Base-by-base conservation (phyloP, 2,888 invertebrate species). In the Sabatieria punctata region DNA sequence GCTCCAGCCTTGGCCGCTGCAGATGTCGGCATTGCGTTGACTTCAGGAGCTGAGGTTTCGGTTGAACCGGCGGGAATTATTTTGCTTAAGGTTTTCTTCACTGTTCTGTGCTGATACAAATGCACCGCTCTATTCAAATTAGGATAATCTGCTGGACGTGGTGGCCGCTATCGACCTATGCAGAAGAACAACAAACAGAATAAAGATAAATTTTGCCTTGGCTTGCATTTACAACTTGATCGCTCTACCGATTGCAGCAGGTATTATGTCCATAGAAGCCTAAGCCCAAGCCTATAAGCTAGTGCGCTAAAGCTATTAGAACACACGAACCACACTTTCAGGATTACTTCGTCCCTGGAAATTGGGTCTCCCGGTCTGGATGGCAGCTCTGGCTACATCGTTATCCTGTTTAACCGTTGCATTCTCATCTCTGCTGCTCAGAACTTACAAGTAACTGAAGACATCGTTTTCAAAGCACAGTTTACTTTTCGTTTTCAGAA, bases 51-150 rank as follows among this genome's bases (percentile, higher is more conserved):
- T 0, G 93, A 95, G 68, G 89, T 95, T 1, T 93, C 95, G 1
- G 88, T 91, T 0, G 93, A 93, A 68, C 91, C 93, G 0, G 91
- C 93, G 0, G 86, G 91, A 66, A 79, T 95, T 8, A 91, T 93
- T 46, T 76, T 95, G 25, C 93, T 95, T 2, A 71, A 83, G 27
- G 41, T 41, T 18, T n/a, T n/a, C n/a, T n/a, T n/a, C n/a, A n/a
- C n/a, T n/a, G n/a, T n/a, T n/a, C n/a, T n/a, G n/a, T n/a, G n/a
- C n/a, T n/a, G n/a, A n/a, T n/a, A n/a, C n/a, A n/a, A n/a, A 22
- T 24, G 24, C 30, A 23, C 43, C 21, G 21, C 13, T 30, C 15
- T 30, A 8, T 30, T 11, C 30, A 30, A 38, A 27, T 78, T 78
- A 85, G 78, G 89, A 89, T 68, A 86, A 93, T 68, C 75, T 95